Base-by-base conservation (phyloP, 2,888 invertebrate genomes). In the Hesperia comma region DNA sequence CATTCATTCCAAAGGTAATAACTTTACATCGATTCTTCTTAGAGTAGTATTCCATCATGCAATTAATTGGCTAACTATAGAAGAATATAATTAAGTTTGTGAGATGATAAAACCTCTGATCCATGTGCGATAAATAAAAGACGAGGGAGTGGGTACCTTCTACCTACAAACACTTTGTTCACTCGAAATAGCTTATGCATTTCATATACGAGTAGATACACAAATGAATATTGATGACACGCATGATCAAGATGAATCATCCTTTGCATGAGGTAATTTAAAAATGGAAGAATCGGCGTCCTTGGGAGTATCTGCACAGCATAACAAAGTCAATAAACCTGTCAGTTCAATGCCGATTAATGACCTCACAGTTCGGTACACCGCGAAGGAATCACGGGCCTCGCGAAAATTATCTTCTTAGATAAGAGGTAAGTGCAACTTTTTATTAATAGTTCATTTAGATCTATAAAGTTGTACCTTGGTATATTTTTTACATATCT, bases 321-420 rank as follows among this genome's bases (percentile, higher is more conserved):
- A 54, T 53, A 54, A 66, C 58, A 51, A 54, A 60, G 64, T 54
- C 41, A 53, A 40, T 54, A 43, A 60, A 60, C 64, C 64, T 66
- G 60, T 58, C 51, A 40, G 58, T 66, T 66, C 64, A 66, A 54
- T 66, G 64, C 12, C 64, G 64, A 66, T 60, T 66, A 66, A 58
- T 66, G 64, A 66, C 58, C 64, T 60, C n/a, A 53, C 19, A 10
- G 26, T 26, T 26, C 26, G 26, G 26, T 26, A 26, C 26, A 2
- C 0, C 32, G 49, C 12, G n/a, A 49, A 49, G 49, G 5, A 19
- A 17, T 7, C 26, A 46, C 10, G 49, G 49, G 19, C 49, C 49
- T 49, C 49, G 43, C 43, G 15, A 49, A 49, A 53, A 26, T 64
- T 4, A 57, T 41, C 49, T 57, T 26, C 26, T 43, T 46, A 8